phyloP scores from a whole-genome alignment of 1,140 invertebrate species.

The Pemphigus obesinymphae region DNA sequence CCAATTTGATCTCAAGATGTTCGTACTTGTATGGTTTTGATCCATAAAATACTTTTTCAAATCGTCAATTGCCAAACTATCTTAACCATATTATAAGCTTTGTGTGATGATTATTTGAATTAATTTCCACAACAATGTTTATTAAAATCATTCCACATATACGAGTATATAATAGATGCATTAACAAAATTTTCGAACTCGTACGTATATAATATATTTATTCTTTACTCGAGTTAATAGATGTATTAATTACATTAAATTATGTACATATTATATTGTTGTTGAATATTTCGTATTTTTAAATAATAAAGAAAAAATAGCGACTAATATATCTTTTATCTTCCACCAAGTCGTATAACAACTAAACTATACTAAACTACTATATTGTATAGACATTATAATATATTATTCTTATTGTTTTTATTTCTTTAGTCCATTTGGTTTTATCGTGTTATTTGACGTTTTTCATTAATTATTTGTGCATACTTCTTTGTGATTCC shows the following conservation, averaged over 20 bases:
- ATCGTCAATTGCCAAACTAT: too few relatives aligned
- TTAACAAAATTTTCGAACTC: neutral
- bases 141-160: neutral
- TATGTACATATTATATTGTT: neutral
- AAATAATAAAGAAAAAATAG: neutral
- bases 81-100: too few relatives aligned
- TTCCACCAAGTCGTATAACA: neutral
- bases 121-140: neutral
- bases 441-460: neutral
- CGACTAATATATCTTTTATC: neutral
- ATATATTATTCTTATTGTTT: neutral
- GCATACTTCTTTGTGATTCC: neutral
- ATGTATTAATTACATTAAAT: neutral
- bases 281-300: neutral
- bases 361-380: too few relatives aligned
- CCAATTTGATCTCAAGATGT: too few relatives aligned
- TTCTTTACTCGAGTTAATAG: neutral
- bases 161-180: too few relatives aligned
- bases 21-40: too few relatives aligned
- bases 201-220: neutral
- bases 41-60: too few relatives aligned
- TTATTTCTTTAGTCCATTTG: neutral
- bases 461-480: neutral
- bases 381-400: neutral
- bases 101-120: neutral